Base-by-base conservation (phyloP, 2,113 vertebrate genomes). In the Heterochromis multidens region DNA sequence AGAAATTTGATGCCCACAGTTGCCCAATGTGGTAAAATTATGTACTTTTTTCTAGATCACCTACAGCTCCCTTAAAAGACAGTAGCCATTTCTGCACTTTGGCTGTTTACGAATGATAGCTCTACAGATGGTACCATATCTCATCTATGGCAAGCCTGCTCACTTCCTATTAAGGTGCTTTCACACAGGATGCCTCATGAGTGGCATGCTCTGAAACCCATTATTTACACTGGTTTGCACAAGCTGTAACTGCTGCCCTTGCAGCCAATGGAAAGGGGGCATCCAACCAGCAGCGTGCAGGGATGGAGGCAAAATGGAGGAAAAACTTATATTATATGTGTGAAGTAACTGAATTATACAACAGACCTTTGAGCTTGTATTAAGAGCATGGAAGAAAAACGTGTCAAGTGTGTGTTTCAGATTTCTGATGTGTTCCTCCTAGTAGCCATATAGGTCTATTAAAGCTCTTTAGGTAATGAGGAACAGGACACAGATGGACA, bases 161-260 rank as follows among this genome's bases (percentile, higher is more conserved):
- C 46, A 29, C 70, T 74, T 46, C 70, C 46, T 54, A 19, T 74
- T 74, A 74, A 54, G 31, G 46, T 31, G 46, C 46, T 74, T 11
- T 72, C 67, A 72, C 17, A 19, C 43, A 72, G 70, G 27, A 74
- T 54, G 19, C 46, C 27, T 13, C 11, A 19, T 74, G 46, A 54
- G 46, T 33, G 70, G 67, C 43, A 21, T 21, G 11, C 70, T 74
- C 46, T 9, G 27, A n/a, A 74, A 54, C 27, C 67, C 70, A 74
- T 74, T 74, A 74, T 74, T 74, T 54, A 54, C 46, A 54, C 27
- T 74, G 70, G 11, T 74, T 74, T 0, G 27, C 46, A 21, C 46
- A 74, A 54, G 70, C 70, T 13, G 27, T n/a, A 27, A 54, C 27
- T 33, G 17, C 43, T 54, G 46, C 17, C 67, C 67, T 72, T 14